Base-by-base conservation (phyloP, 2,113 vertebrate species). In the Pseudorectes ferrugineus region DNA sequence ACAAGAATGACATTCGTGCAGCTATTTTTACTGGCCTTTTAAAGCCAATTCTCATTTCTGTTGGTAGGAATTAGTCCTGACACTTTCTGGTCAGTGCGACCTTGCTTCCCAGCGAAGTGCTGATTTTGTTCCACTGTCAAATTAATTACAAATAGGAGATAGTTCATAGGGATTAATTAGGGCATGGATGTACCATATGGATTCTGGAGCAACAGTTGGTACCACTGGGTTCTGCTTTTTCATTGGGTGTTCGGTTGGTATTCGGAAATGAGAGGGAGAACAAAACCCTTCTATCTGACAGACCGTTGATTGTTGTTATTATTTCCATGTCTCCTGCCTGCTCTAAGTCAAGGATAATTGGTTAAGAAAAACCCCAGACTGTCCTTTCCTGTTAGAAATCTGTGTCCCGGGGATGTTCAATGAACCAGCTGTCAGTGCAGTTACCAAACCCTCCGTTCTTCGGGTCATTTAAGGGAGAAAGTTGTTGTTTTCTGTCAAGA, bases 141-240 rank as follows among this genome's bases (percentile, higher is more conserved):
- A 71, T 51, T 86, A 80, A 75, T 95, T 45, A 28, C 65, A 49
- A 67, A 45, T 8, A 45, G 87, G 87, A 72, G 87, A n/a, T 19
- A 36, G 66, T 43, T 72, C 35, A 12, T 8, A 51, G 48, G 21
- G 80, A 26, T 75, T 84, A 85, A 91, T 94, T 88, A 82, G 89
- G 89, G 52, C 81, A 46, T 12, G 89, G 58, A 59, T n/a, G 55
- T 26, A 5, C 76, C 5, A 8, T 71, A 31, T 74, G 88, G 96
- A 75, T 96, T 52, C 73, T 63, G 1, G 5, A 93, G 93, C 91
- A 89, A 94, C 91, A 93, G 84, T 80, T 92, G 85, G 52, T 66
- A 21, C 28, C 59, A 3, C 40, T 0, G 9, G 17, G 16, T 48
- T 72, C 82, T 29, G 68, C 55, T 36, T 42, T 85, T 49, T 49